Evolutionary conservation across 2,797 vertebrate species (phyloP).

Genomic region (Discoglossus pictus): DNA sequence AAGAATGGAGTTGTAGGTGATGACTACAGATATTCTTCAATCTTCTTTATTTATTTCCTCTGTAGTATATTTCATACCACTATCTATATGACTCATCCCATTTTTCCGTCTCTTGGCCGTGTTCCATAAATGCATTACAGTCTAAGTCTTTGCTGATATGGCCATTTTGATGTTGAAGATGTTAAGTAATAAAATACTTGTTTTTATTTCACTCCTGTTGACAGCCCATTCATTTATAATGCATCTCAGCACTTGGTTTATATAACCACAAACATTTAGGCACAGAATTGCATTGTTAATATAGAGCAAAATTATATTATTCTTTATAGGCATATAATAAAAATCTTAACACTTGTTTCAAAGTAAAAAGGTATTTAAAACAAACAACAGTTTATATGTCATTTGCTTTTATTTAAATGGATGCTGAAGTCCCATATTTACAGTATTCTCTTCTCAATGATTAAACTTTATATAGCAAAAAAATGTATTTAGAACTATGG

Average conservation of each 20-base stretch:
- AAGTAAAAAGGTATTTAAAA: too few species aligned
- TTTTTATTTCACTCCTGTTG: constrained; percentile 8
- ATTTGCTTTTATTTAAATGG: too few species aligned
- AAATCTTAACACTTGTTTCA: background rate
- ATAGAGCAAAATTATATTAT: constrained; percentile 7
- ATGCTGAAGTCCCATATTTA: too few species aligned
- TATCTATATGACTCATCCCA: constrained; percentile 11
- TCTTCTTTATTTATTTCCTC: constrained; percentile 23
- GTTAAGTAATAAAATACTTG: constrained; percentile 25
- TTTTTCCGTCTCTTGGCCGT: background rate
- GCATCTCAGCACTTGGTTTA: background rate
- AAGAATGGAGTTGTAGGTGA: constrained; percentile 5
- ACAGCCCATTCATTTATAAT: constrained; percentile 9
- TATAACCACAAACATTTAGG: background rate
- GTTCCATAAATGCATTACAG: constrained; percentile 27
- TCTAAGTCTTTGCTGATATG: constrained; percentile 22
- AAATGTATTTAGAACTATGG: too few species aligned
- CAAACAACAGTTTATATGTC: too few species aligned
- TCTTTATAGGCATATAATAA: constrained; percentile 16
- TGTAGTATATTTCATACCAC: constrained; percentile 4
- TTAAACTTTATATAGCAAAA: too few species aligned
- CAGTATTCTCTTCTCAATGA: too few species aligned
- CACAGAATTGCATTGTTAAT: background rate
- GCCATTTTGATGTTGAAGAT: constrained; percentile 8
- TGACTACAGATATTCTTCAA: constrained; percentile 20